Evolutionary conservation across 2,113 vertebrate species (phyloP), one percentile per base, ranked within the genome.

Genomic region (Pelmatolapia mariae): DNA sequence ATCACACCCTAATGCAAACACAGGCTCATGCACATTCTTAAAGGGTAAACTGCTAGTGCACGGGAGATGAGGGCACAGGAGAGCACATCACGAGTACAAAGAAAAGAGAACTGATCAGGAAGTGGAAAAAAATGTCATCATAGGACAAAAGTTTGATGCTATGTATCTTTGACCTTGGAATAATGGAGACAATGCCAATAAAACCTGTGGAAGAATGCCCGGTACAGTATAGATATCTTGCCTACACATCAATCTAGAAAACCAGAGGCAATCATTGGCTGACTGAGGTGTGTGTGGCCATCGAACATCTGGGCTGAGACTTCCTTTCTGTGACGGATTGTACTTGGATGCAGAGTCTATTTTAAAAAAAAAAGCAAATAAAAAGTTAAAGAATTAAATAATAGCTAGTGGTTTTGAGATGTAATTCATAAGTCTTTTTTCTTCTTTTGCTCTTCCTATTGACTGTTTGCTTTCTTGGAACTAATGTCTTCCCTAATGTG

Each of bases 21-120:
- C 68, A 26, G 31, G 68, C 87, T 83, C 52, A 10, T 36, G 31
- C 47, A 57, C 26, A 10, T 68, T 88, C 61, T 54, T 79, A 66
- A 90, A 88, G 89, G 90, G 91, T 92, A 90, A 91, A 89, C 87
- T 57, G 15, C 61, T 54, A 59, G 81, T 80, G 66, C 66, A 71
- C 22, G 5, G 54, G 59, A 91, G 89, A 89, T 83, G 47, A 88
- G 61, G 56, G 33, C 87, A 88, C 61, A 22, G 78, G 87, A 76
- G 88, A 89, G 36, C 36, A 81, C 43, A 89, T 79, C 82, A 82
- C 86, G 86, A 89, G 31, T 81, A 73, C 56, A 53, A 50, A 66
- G 53, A 61, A 10, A 84, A 59, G 11, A 18, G 13, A 82, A 59
- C 16, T 81, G 82, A 86, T 85, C 81, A 82, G n/a, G 29, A 80